Conservation (phyloP, 2,797 vertebrate species). For the Gymnopithys bicolor region DNA sequence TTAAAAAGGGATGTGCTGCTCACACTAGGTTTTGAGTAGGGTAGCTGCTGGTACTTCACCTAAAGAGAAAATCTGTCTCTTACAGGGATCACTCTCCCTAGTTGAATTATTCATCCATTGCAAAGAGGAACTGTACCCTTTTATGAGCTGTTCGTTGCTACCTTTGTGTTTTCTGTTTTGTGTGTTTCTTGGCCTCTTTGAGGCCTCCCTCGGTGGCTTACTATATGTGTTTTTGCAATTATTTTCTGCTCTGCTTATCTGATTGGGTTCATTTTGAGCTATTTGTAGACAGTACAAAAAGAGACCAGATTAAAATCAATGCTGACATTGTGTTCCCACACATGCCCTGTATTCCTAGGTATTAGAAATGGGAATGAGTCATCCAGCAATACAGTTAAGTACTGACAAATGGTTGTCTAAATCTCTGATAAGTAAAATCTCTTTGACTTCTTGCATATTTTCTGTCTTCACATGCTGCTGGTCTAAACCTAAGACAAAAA, state of each 20-base stretch:
- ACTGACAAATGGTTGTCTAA: slow-evolving; percentile 61
- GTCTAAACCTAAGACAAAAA: slow-evolving; percentile 51
- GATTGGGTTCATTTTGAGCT: slow-evolving; percentile 29
- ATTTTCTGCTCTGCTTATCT: slow-evolving; percentile 49
- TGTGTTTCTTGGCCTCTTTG: neutral
- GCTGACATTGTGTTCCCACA: slow-evolving; percentile 36
- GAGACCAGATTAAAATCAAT: slow-evolving; percentile 65
- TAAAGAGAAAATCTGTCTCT: neutral
- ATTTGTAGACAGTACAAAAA: slow-evolving; percentile 54
- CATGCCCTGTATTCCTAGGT: slow-evolving; percentile 52
- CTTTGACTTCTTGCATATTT: slow-evolving; percentile 22
- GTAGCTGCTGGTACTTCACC: neutral
- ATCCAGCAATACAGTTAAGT: slow-evolving; percentile 49
- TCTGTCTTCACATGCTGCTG: slow-evolving; percentile 25
- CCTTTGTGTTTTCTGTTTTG: neutral
- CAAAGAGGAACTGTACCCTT: neutral
- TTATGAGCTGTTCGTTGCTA: neutral
- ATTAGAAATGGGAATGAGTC: slow-evolving; percentile 54
- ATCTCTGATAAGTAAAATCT: slow-evolving; percentile 51
- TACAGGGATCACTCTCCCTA: neutral
- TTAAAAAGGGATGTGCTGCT: neutral
- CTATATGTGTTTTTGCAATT: slow-evolving; percentile 23
- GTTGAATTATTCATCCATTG: neutral
- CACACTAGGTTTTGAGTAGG: neutral
- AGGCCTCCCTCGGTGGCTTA: neutral